phyloP scores from a whole-genome alignment of 2,113 vertebrate genomes.

The Stegostoma tigrinum region DNA sequence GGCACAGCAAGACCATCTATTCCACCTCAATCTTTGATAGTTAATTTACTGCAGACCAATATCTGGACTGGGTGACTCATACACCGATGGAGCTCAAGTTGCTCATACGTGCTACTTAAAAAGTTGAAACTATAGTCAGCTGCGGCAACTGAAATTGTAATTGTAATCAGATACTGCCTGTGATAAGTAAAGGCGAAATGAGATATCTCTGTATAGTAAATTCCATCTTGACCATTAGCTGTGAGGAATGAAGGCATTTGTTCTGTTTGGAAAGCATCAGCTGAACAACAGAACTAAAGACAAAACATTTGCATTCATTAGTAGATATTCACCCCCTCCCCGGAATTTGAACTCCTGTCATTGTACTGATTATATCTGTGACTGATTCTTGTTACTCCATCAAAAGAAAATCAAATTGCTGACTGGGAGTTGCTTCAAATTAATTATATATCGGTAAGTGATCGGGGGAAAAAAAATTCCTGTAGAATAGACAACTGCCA shows the following conservation, averaged over 20 bases:
- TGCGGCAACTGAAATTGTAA: background rate
- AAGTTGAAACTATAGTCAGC: background rate
- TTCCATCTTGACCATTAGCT: constrained; percentile 5
- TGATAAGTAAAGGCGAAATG: constrained; percentile 30
- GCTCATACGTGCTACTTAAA: constrained; percentile 11
- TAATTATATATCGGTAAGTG: background rate
- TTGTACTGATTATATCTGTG: background rate
- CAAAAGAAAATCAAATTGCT: background rate
- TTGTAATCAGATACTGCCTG: constrained; percentile 23
- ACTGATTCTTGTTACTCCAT: background rate
- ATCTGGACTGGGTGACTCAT: background rate
- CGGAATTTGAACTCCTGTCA: background rate
- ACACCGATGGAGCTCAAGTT: background rate
- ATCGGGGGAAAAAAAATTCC: background rate
- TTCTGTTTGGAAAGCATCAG: background rate
- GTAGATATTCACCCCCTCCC: background rate
- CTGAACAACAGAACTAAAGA: background rate
- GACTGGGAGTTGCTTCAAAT: background rate
- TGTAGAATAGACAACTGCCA: background rate
- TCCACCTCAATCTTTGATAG: background rate
- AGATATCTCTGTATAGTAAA: background rate
- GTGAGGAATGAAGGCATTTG: background rate
- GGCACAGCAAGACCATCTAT: too few species aligned
- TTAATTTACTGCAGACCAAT: background rate
- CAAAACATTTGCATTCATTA: background rate